Evolutionary conservation across 2,888 invertebrate genomes (phyloP).

Genomic region (Abrostola triplasia): DNA sequence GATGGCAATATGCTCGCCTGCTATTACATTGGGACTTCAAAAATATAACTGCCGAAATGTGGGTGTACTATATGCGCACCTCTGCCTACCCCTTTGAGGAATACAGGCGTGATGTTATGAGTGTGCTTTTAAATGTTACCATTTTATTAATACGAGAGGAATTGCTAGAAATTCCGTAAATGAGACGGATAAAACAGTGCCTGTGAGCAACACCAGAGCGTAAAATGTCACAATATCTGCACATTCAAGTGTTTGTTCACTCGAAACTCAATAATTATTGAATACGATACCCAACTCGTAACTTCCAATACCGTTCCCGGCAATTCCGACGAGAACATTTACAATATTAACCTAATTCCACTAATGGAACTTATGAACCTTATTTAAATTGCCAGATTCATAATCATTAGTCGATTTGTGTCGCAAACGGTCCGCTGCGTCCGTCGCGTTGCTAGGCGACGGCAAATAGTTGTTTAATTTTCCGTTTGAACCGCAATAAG

Average conservation of each 20-base stretch:
- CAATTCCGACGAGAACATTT: conserved; percentile 13
- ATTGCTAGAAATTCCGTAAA: too few species aligned
- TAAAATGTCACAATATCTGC: too few species aligned
- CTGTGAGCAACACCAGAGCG: too few species aligned
- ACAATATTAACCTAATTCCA: conserved; percentile 30
- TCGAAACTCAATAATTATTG: conserved; percentile 7
- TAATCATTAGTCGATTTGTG: conserved; percentile 38
- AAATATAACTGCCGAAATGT: too few species aligned
- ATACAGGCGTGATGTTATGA: too few species aligned
- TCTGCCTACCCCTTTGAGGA: too few species aligned
- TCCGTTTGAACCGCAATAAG: conserved; percentile 8
- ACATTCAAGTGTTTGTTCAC: background rate
- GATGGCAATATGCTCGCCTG: too few species aligned
- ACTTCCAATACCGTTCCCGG: conserved; percentile 2
- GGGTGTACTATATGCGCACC: too few species aligned
- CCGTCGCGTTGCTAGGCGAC: background rate
- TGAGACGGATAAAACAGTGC: too few species aligned
- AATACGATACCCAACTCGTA: conserved; percentile 14
- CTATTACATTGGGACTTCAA: too few species aligned
- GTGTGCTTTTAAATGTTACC: too few species aligned
- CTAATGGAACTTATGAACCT: conserved; percentile 37
- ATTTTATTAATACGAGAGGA: too few species aligned
- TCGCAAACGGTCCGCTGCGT: conserved; percentile 28
- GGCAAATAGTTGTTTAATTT: conserved; percentile 14
- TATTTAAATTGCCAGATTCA: conserved; percentile 41